A percentile compares a stretch with the other conserved stretches of the same genome.
phyloP scores from a whole-genome alignment of 2,888 invertebrate species.

The Melieria crassipennis region DNA sequence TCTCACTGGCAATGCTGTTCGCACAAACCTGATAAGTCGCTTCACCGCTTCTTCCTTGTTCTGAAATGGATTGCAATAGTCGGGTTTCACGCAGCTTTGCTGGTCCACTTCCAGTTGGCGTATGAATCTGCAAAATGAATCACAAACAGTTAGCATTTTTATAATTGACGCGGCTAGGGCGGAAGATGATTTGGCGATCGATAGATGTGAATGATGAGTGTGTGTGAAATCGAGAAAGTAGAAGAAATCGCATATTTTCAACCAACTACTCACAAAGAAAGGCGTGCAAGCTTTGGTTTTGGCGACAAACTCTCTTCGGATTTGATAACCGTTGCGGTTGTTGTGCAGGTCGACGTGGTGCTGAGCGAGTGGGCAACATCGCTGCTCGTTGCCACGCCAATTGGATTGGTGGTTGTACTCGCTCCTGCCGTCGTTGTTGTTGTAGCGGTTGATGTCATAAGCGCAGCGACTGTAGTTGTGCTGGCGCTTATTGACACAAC shows the following conservation, averaged over 20 bases:
- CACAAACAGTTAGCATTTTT: not conserved
- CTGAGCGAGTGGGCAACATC: not conserved
- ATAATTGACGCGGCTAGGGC: not conserved
- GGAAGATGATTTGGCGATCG: too few species aligned
- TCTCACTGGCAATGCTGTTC: not conserved
- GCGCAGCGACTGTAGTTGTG: slow-evolving; percentile 39
- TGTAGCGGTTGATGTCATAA: slow-evolving; percentile 38
- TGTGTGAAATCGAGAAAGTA: slow-evolving; percentile 1
- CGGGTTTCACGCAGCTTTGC: slow-evolving; percentile 77
- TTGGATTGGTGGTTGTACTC: slow-evolving; percentile 42
- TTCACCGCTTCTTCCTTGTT: slow-evolving; percentile 80
- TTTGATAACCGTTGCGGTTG: slow-evolving; percentile 42
- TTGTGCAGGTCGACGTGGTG: slow-evolving; percentile 8
- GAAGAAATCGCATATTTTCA: slow-evolving; percentile 50
- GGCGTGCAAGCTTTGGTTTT: slow-evolving; percentile 65
- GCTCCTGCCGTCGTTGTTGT: slow-evolving; percentile 30
- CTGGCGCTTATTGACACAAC: slow-evolving; percentile 31
- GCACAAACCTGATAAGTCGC: slow-evolving; percentile 71
- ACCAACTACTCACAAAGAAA: slow-evolving; percentile 68
- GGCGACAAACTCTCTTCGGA: slow-evolving; percentile 62
- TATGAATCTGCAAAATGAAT: slow-evolving; percentile 71
- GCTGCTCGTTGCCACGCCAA: not conserved
- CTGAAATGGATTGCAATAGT: slow-evolving; percentile 76
- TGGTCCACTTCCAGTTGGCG: slow-evolving; percentile 81
- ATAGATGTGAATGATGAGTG: not conserved